These are phyloP conservation scores for Pimpla rufipes DNA, from an alignment of 2,888 invertebrate genomes.

Conservation along the genomic window DNA sequence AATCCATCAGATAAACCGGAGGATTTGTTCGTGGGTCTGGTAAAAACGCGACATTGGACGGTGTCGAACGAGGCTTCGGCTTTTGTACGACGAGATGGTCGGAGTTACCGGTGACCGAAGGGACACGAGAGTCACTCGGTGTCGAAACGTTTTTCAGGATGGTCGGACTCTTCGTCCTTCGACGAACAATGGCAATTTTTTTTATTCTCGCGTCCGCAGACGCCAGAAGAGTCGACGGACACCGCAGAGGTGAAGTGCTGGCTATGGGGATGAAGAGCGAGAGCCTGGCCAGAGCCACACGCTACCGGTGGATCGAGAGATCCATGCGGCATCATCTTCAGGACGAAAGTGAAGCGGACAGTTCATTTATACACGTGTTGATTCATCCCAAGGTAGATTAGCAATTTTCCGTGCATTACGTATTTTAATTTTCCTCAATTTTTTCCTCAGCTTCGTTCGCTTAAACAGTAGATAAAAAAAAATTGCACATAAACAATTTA, in stretches of 20 bases:
- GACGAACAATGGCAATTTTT: neutral
- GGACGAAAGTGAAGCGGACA: neutral
- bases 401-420: neutral
- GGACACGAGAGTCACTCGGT: neutral
- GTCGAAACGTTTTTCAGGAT: neutral
- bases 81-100: neutral
- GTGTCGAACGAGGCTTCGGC: neutral
- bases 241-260: neutral
- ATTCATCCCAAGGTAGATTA: conserved; percentile 33
- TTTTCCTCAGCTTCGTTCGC: no score
- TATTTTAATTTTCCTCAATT: no score
- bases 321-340: conserved; percentile 8
- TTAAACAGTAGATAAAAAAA: no score
- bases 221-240: no score
- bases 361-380: conserved; percentile 18
- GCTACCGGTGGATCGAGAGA: conserved; percentile 28
- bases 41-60: neutral
- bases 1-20: neutral
- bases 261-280: neutral
- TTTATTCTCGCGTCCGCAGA: neutral
- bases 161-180: neutral
- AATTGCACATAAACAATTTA: no score
- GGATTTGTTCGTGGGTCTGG: neutral
- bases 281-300: neutral
- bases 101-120: neutral